These are phyloP conservation scores for Charadrius vociferus DNA, from an alignment of 2,113 vertebrate species.

Conservation along the genomic window DNA sequence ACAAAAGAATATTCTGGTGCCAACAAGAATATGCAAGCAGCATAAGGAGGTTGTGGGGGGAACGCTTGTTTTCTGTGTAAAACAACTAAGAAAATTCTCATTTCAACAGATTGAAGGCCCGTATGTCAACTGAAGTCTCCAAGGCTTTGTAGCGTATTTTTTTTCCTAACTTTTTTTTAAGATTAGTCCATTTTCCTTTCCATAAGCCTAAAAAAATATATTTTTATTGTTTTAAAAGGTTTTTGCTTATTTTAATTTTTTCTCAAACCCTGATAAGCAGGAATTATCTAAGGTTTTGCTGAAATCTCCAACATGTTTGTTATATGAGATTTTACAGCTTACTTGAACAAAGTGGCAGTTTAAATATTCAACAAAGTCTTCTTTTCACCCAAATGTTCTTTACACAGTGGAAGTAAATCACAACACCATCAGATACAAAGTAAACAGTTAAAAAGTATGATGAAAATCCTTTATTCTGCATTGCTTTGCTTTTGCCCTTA, in stretches of 20 bases:
- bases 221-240: not conserved
- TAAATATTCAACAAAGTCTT: not conserved
- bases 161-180: not conserved
- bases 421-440: not conserved
- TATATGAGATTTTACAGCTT: not conserved
- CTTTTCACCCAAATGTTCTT: not conserved
- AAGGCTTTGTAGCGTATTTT: not conserved
- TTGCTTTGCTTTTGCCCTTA: not conserved
- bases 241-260: not conserved
- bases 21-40: not conserved
- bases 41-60: rapidly evolving
- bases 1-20: not conserved
- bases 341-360: not conserved
- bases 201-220: rapidly evolving
- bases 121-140: not conserved
- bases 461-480: not conserved
- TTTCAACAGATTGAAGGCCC: not conserved
- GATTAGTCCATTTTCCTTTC: not conserved
- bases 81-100: not conserved
- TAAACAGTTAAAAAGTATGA: not conserved
- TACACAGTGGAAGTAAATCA: not conserved
- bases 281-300: not conserved
- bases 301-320: not conserved
- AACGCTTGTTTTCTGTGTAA: not conserved
- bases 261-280: not conserved